Evolutionary conservation across 2,797 vertebrate species (phyloP), one percentile per base, ranked within the genome.

Genomic region (Allobates femoralis): DNA sequence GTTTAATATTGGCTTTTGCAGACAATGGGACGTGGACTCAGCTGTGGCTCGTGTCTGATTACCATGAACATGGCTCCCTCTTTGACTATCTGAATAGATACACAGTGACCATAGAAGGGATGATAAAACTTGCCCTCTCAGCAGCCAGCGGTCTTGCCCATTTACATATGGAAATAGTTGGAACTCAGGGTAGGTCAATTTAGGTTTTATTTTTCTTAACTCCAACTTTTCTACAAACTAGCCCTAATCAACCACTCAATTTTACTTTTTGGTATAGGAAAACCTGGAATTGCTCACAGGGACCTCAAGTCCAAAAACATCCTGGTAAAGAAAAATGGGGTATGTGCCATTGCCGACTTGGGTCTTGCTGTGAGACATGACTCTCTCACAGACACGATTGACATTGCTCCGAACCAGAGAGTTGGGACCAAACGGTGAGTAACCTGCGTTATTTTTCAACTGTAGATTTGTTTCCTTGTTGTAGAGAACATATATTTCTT

Each of bases 231-330:
- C 15, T 26, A 21, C 21, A 46, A 26, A 19, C 18, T 23, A 53
- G 16, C 26, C 2, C 3, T 14, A 1, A 23, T 50, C 21, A 41
- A 37, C 6, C 34, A 69, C 2, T 23, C 4, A 6, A 67, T 81
- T 23, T 11, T 18, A n/a, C 14, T n/a, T 18, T n/a, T 69, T 83
- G 0, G 46, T 18, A 26, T 92, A 99, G 98, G 98, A 89, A 99
- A 99, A 87, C 98, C 98, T 75, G 98, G 98, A 85, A 99, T 99
- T 30, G 98, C 98, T 90, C 98, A 99, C 91, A 95, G 98, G 69
- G 98, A 99, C 92, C 94, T 99, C 89, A 99, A 99, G 89, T 99
- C 98, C 86, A 99, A 99, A 95, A 99, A 99, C 91, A 99, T 99
- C 90, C 90, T 99, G 90, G 98, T 99, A 88, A 99, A 99, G 94